Conservation (phyloP, 2,888 invertebrate genomes). For the Strigamia crassipes region DNA sequence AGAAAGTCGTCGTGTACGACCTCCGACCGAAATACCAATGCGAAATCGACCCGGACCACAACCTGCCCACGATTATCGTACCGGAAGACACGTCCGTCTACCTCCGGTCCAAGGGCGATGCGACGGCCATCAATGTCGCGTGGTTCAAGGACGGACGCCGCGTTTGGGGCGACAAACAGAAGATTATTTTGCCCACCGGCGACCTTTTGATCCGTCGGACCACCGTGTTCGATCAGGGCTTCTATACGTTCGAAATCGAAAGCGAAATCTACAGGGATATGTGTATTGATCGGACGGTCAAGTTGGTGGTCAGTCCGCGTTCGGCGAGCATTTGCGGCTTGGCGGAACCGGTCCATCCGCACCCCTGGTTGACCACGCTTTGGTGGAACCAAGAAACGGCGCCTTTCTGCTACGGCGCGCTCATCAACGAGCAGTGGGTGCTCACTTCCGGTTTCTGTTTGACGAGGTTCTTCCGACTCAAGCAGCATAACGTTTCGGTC, state of each 20-base stretch:
- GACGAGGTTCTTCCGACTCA: background rate
- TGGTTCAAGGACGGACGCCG: background rate
- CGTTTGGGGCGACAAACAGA: background rate
- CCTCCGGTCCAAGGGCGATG: background rate
- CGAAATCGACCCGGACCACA: background rate
- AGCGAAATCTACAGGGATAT: background rate
- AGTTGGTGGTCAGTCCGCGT: background rate
- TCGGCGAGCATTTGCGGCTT: constrained; percentile 33
- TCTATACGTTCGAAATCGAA: constrained; percentile 12
- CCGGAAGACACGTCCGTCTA: background rate
- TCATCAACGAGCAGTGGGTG: constrained; percentile 41
- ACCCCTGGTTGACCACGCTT: constrained; percentile 31
- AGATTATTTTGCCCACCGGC: background rate
- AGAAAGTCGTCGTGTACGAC: constrained; percentile 31
- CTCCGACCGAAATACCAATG: background rate
- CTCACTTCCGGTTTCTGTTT: constrained; percentile 39
- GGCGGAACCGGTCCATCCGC: background rate
- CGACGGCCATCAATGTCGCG: background rate
- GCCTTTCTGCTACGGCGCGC: constrained; percentile 43
- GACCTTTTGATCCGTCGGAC: background rate
- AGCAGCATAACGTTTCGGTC: background rate
- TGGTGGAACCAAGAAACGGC: constrained; percentile 44
- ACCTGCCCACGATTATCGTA: background rate
- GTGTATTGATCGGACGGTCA: background rate
- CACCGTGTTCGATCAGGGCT: background rate